phyloP scores from a whole-genome alignment of 2,888 invertebrate species.

The Entomobrya multifasciata region DNA sequence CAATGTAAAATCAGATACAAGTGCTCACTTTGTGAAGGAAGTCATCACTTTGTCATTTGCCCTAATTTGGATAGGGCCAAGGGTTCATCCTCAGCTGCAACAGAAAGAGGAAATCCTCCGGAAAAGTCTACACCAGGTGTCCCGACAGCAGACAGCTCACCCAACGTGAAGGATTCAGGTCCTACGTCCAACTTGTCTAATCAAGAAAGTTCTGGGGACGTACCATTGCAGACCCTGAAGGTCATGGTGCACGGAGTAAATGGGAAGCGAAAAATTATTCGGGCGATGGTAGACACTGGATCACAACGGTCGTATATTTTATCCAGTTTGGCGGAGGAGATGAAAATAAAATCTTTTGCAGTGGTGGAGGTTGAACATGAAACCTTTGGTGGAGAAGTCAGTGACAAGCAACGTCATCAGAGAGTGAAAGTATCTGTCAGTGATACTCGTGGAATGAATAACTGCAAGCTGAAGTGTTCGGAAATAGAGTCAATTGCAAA shows the following conservation, averaged over 20 bases:
- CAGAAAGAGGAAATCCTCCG: too few relatives aligned
- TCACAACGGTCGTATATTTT: conserved; percentile 79
- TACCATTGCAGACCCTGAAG: conserved; percentile 76
- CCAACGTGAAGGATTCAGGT: too few relatives aligned
- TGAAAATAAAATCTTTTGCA: conserved; percentile 74
- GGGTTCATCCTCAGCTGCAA: neutral
- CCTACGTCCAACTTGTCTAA: neutral
- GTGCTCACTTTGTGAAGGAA: neutral
- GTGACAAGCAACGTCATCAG: neutral
- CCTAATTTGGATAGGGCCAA: neutral
- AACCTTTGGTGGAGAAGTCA: conserved; percentile 74
- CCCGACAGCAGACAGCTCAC: neutral
- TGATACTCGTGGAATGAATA: neutral
- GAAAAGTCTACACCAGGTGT: neutral
- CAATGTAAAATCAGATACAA: neutral
- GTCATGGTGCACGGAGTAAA: conserved; percentile 74
- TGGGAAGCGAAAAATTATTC: conserved; percentile 59
- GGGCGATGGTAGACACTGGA: conserved; percentile 78
- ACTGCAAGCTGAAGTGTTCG: neutral
- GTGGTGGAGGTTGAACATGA: conserved; percentile 72
- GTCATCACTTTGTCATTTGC: neutral
- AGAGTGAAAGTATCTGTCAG: neutral
- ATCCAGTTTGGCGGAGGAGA: conserved; percentile 68
- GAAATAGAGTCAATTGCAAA: neutral
- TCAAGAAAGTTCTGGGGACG: neutral